Evolutionary conservation across 2,888 invertebrate genomes (phyloP), one percentile per base, ranked within the genome.

Genomic region (Psylliodes chrysocephalus): DNA sequence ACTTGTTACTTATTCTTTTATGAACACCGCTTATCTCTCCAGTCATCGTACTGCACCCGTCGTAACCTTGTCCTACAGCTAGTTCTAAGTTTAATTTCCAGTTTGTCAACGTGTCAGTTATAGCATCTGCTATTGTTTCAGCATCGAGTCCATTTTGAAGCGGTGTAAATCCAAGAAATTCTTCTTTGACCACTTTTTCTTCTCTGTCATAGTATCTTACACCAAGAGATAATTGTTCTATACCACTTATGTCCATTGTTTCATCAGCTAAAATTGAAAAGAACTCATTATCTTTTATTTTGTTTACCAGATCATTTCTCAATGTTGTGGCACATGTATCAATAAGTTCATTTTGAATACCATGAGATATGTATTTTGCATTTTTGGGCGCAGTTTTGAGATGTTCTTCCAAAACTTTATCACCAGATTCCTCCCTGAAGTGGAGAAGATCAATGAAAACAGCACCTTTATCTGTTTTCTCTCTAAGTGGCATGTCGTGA

Each of bases 191-290:
- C 18, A 54, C 47, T 15, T 25, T 14, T 30, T 59, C 55, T 8
- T 22, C 19, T 44, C 15, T 44, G 2, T 44, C 14, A 8, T 14
- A 17, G 8, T 28, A 28, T 38, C 63, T 68, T 60, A 65, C 52
- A 25, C 73, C 72, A 30, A 76, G 67, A 42, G 73, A 73, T 17
- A 75, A 63, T 66, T 71, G 74, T 64, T 76, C 69, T 60, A 64
- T 68, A 33, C 74, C 74, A 60, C 72, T 59, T 46, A 73, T 74
- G 56, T 73, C 74, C 53, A 70, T 66, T 49, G 71, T 74, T 68
- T 73, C 73, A 68, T 76, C 74, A 49, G 72, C 75, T 47, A 73
- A 55, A 52, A 74, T 55, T 30, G 68, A 70, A 54, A 68, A 71
- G 28, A 56, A 60, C 40, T 59, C 61, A 55, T 56, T 38, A n/a